A percentile compares a stretch with the other conserved stretches of the same genome.
These are phyloP conservation scores for Amphiprion ocellaris DNA, from an alignment of 2,113 vertebrate species.

Conservation along the genomic window DNA sequence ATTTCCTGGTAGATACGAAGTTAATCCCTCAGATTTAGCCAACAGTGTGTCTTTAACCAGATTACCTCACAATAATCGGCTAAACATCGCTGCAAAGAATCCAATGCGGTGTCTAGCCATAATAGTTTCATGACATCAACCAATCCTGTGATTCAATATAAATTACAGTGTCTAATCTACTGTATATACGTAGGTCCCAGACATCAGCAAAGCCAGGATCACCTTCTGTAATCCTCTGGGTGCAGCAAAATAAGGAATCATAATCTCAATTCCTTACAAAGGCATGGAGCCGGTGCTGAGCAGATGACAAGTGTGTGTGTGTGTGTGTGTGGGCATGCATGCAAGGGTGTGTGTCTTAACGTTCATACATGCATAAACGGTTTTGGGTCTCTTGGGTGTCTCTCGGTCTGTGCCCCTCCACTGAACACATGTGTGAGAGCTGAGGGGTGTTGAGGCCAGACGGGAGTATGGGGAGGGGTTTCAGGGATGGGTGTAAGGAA, in stretches of 20 bases:
- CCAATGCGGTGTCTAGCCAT: conserved; percentile 50
- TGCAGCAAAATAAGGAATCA: conserved; percentile 59
- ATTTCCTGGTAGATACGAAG: conserved; percentile 60
- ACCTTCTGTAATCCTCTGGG: conserved; percentile 70
- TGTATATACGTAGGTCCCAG: conserved; percentile 33
- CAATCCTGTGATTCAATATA: conserved; percentile 45
- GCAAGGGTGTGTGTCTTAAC: conserved; percentile 8
- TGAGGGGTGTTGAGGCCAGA: conserved; percentile 54
- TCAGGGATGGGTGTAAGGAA: conserved; percentile 59
- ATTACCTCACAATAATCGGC: conserved; percentile 67
- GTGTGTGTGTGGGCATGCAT: conserved; percentile 1
- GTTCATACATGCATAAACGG: conserved; percentile 72
- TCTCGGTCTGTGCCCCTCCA: conserved; percentile 59
- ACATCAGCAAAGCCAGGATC: conserved; percentile 75
- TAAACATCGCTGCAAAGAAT: conserved; percentile 43
- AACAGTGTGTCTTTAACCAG: conserved; percentile 69
- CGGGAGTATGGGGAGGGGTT: conserved; percentile 13
- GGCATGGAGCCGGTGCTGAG: conserved; percentile 41
- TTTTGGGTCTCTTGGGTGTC: conserved; percentile 68
- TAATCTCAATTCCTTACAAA: conserved; percentile 73
- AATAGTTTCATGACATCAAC: conserved; percentile 49
- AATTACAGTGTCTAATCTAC: conserved; percentile 61
- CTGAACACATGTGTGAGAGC: conserved; percentile 58
- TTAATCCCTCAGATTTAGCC: conserved; percentile 72
- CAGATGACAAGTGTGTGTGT: conserved; percentile 30